Evolutionary conservation across 2,797 vertebrate species (phyloP).

Genomic region (Dendrocincla fuliginosa): DNA sequence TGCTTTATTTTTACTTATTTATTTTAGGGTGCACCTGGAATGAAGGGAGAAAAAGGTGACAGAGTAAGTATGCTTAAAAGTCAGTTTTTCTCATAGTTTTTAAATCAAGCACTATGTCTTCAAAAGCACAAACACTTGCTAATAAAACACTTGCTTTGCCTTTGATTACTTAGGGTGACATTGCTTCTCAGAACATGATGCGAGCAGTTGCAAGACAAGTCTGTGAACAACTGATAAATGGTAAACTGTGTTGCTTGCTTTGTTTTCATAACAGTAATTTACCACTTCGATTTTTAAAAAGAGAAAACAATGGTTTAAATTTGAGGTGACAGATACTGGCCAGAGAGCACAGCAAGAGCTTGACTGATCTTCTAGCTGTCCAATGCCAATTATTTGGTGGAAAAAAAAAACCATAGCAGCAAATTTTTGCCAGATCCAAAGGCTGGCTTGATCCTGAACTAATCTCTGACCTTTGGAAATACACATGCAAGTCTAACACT

Average conservation of each 20-base stretch:
- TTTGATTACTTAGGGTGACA: constrained; percentile 85
- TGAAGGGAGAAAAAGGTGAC: constrained; percentile 95
- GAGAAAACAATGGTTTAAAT: background rate
- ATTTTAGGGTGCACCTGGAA: constrained; percentile 85
- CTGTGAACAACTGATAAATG: constrained; percentile 91
- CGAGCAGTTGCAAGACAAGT: constrained; percentile 95
- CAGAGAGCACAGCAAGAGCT: background rate
- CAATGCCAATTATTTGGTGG: background rate
- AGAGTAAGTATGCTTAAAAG: constrained; percentile 83
- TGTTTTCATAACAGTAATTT: background rate
- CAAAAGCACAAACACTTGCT: constrained; percentile 7
- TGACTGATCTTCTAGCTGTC: background rate
- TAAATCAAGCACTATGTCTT: background rate
- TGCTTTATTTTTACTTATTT: constrained; percentile 41
- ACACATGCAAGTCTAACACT: background rate
- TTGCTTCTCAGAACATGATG: constrained; percentile 98
- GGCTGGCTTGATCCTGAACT: background rate
- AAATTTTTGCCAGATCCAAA: background rate
- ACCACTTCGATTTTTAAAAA: background rate
- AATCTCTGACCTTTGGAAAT: background rate
- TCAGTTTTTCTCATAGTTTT: background rate
- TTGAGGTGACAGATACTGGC: background rate
- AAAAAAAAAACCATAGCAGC: background rate
- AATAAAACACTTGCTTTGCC: constrained; percentile 38
- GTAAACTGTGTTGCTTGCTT: constrained; percentile 74